Evolutionary conservation across 2,113 vertebrate genomes (phyloP).

Genomic region (Turdus rufiventris): DNA sequence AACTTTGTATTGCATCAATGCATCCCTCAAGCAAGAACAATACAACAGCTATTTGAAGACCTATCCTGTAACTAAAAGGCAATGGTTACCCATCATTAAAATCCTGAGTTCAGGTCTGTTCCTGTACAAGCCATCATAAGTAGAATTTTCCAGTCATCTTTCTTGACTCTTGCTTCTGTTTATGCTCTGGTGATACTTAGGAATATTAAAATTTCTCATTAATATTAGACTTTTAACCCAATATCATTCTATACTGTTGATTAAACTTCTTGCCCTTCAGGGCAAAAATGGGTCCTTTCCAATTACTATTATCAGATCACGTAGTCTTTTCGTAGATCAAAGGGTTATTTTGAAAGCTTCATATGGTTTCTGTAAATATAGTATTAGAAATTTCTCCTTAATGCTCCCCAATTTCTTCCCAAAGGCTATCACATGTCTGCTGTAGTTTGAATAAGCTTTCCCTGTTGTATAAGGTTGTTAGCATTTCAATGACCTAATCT

Average conservation of each 20-base stretch:
- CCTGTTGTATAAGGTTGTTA: not conserved
- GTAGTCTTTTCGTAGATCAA: not conserved
- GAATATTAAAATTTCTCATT: not conserved
- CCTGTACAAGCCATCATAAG: fast-evolving
- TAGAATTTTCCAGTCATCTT: not conserved
- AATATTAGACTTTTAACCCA: not conserved
- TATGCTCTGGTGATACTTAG: not conserved
- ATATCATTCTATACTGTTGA: not conserved
- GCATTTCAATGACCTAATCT: not conserved
- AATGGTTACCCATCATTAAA: not conserved
- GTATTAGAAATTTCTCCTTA: not conserved
- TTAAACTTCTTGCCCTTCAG: conserved; percentile 13
- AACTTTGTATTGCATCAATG: not conserved
- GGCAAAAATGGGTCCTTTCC: not conserved
- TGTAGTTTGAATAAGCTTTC: not conserved
- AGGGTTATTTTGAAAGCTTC: not conserved
- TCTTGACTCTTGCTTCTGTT: not conserved
- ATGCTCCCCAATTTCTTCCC: not conserved
- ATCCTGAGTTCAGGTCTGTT: not conserved
- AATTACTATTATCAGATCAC: not conserved
- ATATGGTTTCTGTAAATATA: not conserved
- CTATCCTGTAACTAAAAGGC: not conserved
- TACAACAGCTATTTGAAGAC: not conserved
- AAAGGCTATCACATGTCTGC: not conserved
- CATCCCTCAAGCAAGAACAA: not conserved